Evolutionary conservation across 2,113 vertebrate species (phyloP), one percentile per base, ranked within the genome.

Genomic region (Galemys pyrenaicus): DNA sequence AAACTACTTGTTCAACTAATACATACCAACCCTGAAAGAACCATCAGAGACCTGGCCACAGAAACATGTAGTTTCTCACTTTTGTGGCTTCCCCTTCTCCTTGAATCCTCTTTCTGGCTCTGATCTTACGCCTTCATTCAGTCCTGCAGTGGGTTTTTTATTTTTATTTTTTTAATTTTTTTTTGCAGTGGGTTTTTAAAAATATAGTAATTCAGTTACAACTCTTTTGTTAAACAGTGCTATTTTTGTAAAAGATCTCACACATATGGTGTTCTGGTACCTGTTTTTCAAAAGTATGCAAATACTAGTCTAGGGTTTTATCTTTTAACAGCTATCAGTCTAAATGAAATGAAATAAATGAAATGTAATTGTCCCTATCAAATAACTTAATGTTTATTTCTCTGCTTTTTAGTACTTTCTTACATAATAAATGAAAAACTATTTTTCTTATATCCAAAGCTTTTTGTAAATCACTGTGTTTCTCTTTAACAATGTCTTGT

Each of bases 321-420:
- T 77, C 32, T 96, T 94, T 81, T 56, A 39, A n/a, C 62, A 68
- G 46, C 74, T 81, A 92, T 54, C 37, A 30, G 26, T 73, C n/a
- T n/a, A n/a, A n/a, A n/a, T n/a, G n/a, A n/a, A n/a, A n/a, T n/a
- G n/a, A n/a, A 56, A 39, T 79, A 78, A 70, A 44, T 44, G 46
- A 92, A 84, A 92, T 51, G 8, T 81, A 81, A 85, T 65, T 64
- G 41, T 28, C 85, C 70, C 58, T 80, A 68, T 89, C 22, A 82
- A 82, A 68, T 70, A 91, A 83, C 46, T 81, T 80, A 85, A 84
- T 70, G 24, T 81, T 86, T 81, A 86, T 81, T 75, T 94, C 28
- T 94, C 49, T 75, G n/a, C 30, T 87, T 80, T 37, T 87, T 82
- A 60, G 37, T 32, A 74, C 68, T 71, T 90, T 81, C 51, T 81